Base-by-base conservation (phyloP, 2,888 invertebrate genomes). In the Watsonalla cultraria region DNA sequence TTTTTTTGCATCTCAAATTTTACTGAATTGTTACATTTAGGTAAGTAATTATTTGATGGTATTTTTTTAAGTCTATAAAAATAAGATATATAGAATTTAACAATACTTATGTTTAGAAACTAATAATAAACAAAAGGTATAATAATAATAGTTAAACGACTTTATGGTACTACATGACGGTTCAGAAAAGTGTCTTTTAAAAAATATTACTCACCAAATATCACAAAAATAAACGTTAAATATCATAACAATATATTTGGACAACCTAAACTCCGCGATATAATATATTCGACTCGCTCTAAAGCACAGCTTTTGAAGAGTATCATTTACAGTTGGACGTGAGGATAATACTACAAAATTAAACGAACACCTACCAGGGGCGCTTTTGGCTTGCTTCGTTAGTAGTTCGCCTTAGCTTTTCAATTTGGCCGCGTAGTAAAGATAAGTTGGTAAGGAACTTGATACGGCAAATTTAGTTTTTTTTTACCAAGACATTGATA, bases 321-420 rank as follows among this genome's bases (percentile, higher is more conserved):
- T 78, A 74, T 77, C 77, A 58, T 58, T 78, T 78, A 70, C 80
- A 65, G 60, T 65, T 54, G 55, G 47, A 58, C 45, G 51, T 51
- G 51, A 42, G 65, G 62, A 62, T 62, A 47, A 52, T 64, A 62
- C 64, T 42, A 42, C 42, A 42, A 42, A 42, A 42, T 42, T 42
- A 42, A 5, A 11, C 11, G 42, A 42, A 11, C 11, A 2, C 4
- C 42, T 4, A 5, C 8, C 5, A 11, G 8, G 42, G 42, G 42
- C 42, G 42, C 9, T 42, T 42, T 42, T 11, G 42, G 11, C 11
- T 42, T 11, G 5, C 5, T 42, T 42, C 42, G 42, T 42, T 42
- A 11, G 42, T 42, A 11, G 11, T 42, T 42, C 11, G 11, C 11
- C 9, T 42, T 42, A 5, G 11, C 2, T 42, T 8, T 5, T 11